Base-by-base conservation (phyloP, 2,113 vertebrate genomes). In the Athene noctua region DNA sequence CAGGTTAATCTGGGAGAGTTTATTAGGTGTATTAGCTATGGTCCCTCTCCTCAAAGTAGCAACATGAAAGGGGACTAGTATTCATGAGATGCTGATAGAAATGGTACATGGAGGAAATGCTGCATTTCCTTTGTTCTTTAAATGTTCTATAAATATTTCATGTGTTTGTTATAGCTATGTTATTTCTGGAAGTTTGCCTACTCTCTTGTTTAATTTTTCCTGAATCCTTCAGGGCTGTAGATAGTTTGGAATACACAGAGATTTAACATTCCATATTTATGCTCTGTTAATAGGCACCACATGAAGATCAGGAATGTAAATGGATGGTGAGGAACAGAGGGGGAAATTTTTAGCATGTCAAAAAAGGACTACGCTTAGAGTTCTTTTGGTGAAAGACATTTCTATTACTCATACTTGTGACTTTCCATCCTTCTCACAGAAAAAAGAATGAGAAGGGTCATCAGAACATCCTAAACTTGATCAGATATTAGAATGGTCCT, bases 111-210 rank as follows among this genome's bases (percentile, higher is more conserved):
- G 62, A 97, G 97, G 95, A 98, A 97, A 87, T 82, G 79, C 95
- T 96, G 81, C 38, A 86, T 96, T 98, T 97, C 97, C 97, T 97
- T 98, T 98, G 97, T 97, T 97, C 94, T 94, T 95, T 86, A 82
- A 72, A 59, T 93, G 80, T 96, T 96, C 98, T 97, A 97, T 97
- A 98, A 98, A 98, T 98, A 98, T 91, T 95, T 92, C 89, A 54
- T 94, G 89, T 94, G 95, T 97, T 98, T 98, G 83, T 92, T 97
- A 96, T 94, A 95, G 79, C 94, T 94, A 46, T 98, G 95, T 97
- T 98, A 86, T 98, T 98, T 79, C 94, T 98, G 97, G 97, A 97
- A 97, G 80, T 32, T 25, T 94, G 97, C 96, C 97, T 97, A 77
- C 58, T 67, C 82, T 77, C 96, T 97, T 97, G 96, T 96, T 97